Evolutionary conservation across 2,888 invertebrate genomes (phyloP), one percentile per base, ranked within the genome.

Genomic region (Melieria omissa): DNA sequence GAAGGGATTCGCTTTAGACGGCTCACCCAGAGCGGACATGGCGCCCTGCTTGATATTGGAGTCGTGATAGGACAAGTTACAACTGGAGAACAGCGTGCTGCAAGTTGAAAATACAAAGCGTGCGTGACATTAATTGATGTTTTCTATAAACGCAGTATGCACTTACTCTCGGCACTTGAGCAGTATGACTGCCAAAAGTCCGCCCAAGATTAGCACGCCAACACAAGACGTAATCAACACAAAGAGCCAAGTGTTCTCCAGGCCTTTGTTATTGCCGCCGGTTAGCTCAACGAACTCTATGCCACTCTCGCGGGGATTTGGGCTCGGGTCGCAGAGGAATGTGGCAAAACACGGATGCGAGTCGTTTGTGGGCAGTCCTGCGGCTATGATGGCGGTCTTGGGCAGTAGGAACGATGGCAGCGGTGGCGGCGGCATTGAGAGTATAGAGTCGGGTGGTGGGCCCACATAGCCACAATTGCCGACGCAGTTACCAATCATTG

Each of bases 361-460:
- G 83, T 91, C 90, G 70, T 89, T 89, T 14, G 83, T 81, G 8
- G 88, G 87, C 72, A 88, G 76, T 65, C 88, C 88, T 42, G 82
- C 68, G 7, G 81, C 78, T 57, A 80, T 80, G 4, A 83, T 29
- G 29, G 75, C 71, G 7, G 83, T 84, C 62, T 84, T 83, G 4
- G 87, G 85, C 57, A 87, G 78, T 69, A 95, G 88, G 87, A 94
- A 95, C 0, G 92, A 90, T 4, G 95, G 95, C 77, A 94, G 88
- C 0, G 95, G 95, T 0, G 95, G 95, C 57, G 95, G 95, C 7
- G 95, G 95, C 89, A 95, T 92, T 80, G 92, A 92, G 67, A 95
- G 88, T 77, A 95, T 95, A 73, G 90, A 92, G 86, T 95, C 93
- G 0, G 95, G 95, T 0, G 95, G 95, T 62, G 87, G 87, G 10